phyloP scores from a whole-genome alignment of 1,140 invertebrate species.

The Drosophila melanogaster region DNA sequence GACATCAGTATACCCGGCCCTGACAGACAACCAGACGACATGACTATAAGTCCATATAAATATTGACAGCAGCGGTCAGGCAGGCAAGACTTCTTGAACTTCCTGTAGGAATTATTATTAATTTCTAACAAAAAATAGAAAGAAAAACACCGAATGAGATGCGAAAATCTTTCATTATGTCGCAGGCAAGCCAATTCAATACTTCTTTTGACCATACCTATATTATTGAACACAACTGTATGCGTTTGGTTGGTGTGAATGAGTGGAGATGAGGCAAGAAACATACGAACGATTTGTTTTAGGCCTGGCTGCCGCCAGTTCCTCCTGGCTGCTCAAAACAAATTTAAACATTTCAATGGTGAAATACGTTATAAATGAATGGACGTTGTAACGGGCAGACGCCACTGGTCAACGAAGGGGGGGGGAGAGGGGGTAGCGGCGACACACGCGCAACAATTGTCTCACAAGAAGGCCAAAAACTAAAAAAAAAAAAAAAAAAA shows the following conservation, averaged over 20 bases:
- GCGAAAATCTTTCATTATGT: neutral
- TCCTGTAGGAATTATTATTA: neutral
- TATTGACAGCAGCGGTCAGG: neutral
- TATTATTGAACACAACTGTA: neutral
- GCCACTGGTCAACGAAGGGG: conserved; percentile 12
- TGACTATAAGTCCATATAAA: conserved; percentile 42
- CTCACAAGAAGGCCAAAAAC: conserved; percentile 21
- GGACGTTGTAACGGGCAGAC: conserved; percentile 67
- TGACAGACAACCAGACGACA: conserved; percentile 78
- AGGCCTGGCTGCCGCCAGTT: conserved; percentile 41
- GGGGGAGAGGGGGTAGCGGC: neutral
- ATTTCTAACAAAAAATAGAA: no score
- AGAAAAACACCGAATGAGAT: neutral
- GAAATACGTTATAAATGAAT: conserved; percentile 81
- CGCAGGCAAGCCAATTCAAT: neutral
- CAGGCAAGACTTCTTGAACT: neutral
- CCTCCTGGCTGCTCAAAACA: conserved; percentile 46
- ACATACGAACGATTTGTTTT: conserved; percentile 25
- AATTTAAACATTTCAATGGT: conserved; percentile 74
- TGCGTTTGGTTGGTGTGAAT: conserved; percentile 5
- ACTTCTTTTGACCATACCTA: neutral
- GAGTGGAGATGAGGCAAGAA: conserved; percentile 15
- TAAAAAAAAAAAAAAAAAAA: conserved; percentile 10
- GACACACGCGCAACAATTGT: conserved; percentile 50
- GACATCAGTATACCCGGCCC: conserved; percentile 55